Conservation (phyloP, 2,113 vertebrate species). For the Ctenodactylus gundi region DNA sequence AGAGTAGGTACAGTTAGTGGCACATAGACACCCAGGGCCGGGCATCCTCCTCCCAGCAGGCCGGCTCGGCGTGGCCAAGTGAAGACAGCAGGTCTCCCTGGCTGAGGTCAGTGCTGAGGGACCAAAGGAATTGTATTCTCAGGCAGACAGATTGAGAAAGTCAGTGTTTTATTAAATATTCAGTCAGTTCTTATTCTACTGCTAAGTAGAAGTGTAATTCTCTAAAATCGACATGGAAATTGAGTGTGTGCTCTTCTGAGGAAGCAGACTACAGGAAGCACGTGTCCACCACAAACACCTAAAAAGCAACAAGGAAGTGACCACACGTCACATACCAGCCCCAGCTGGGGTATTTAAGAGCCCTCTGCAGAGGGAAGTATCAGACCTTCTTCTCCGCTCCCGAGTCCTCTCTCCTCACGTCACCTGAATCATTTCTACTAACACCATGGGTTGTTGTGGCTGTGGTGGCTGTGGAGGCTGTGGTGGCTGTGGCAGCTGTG, state of each 20-base stretch:
- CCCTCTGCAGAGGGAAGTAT: not conserved
- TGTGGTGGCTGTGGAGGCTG: not conserved
- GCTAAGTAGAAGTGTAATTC: not conserved
- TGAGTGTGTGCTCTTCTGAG: not conserved
- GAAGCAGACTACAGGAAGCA: not conserved
- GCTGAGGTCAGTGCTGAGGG: not conserved
- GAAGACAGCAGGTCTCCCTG: not conserved
- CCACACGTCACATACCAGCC: fast-evolving
- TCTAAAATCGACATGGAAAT: not conserved
- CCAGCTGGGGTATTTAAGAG: not conserved
- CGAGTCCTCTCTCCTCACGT: not conserved
- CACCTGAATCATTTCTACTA: too few species aligned
- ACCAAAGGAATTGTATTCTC: not conserved
- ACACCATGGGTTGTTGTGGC: not conserved
- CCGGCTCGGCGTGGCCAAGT: not conserved
- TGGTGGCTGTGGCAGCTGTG: not conserved
- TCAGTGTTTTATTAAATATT: not conserved
- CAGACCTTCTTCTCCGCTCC: not conserved
- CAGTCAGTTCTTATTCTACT: not conserved
- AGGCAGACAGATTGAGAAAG: not conserved
- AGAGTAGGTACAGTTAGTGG: not conserved
- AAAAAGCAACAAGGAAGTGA: not conserved
- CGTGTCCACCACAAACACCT: not conserved
- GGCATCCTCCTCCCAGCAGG: not conserved
- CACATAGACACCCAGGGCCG: not conserved